Percentiles rank a stretch among this genome's conserved stretches.
phyloP scores from a whole-genome alignment of 2,113 vertebrate genomes.

The Alexandromys fortis region DNA sequence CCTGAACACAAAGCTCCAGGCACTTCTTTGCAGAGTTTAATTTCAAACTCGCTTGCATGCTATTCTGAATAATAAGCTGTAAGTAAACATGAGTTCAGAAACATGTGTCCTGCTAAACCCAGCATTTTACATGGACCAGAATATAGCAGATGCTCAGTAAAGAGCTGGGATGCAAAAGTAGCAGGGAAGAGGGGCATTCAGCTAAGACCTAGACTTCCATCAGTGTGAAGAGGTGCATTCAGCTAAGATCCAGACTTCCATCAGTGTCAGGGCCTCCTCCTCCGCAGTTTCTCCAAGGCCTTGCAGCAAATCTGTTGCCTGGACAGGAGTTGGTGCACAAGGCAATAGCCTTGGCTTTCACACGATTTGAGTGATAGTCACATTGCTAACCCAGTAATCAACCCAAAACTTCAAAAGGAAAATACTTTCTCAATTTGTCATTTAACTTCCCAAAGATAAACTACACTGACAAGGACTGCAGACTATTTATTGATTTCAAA shows the following conservation, averaged over 20 bases:
- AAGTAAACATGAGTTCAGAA: not conserved
- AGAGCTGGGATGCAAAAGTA: not conserved
- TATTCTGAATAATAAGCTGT: not conserved
- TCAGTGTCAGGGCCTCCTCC: not conserved
- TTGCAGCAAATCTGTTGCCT: not conserved
- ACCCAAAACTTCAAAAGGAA: not conserved
- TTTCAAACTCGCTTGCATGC: not conserved
- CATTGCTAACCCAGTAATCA: not conserved
- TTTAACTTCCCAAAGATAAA: not conserved
- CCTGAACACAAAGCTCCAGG: not conserved
- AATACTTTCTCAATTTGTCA: not conserved
- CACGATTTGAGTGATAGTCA: not conserved
- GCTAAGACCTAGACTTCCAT: too few relatives aligned
- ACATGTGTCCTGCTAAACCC: not conserved
- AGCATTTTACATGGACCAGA: not conserved
- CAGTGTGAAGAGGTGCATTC: not conserved
- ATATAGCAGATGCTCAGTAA: not conserved
- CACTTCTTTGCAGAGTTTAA: not conserved
- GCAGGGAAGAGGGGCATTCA: not conserved
- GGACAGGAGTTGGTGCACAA: too few relatives aligned
- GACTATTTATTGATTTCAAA: not conserved
- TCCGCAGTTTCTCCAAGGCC: not conserved
- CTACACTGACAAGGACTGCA: not conserved
- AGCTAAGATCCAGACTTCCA: too few relatives aligned
- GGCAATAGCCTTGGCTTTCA: not conserved